Evolutionary conservation across 1,140 invertebrate species (phyloP).

Genomic region (Pachypeltis micranthus): DNA sequence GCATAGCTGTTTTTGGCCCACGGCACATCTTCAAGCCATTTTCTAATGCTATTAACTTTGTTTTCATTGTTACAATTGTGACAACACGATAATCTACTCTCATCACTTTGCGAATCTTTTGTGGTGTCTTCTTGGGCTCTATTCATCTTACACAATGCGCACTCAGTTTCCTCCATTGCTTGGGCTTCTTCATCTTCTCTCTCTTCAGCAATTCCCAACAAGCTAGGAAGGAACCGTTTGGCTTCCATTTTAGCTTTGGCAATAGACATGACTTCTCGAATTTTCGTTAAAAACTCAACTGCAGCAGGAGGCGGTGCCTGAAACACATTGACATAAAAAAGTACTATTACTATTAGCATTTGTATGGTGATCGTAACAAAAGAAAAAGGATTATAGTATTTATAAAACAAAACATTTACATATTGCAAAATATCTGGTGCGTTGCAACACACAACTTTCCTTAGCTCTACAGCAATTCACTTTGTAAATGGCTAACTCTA

Average conservation of each 20-base stretch:
- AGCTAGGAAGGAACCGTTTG: constrained; percentile 64
- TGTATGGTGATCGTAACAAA: not conserved
- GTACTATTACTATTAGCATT: no score
- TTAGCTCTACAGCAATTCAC: no score
- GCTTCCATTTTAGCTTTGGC: constrained; percentile 74
- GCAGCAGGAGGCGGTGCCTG: constrained; percentile 74
- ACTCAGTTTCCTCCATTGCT: constrained; percentile 24
- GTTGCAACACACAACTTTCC: no score
- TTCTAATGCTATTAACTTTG: constrained; percentile 56
- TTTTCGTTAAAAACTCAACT: constrained; percentile 72
- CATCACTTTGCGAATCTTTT: constrained; percentile 40
- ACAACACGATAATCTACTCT: constrained; percentile 30
- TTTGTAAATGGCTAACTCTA: no score
- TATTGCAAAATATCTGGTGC: no score
- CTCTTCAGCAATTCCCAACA: constrained; percentile 72
- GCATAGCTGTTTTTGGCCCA: constrained; percentile 35
- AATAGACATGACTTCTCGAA: constrained; percentile 74
- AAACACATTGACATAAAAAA: constrained; percentile 31
- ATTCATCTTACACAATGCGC: no score
- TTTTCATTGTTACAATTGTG: constrained; percentile 44
- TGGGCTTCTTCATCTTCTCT: constrained; percentile 32
- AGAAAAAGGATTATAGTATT: no score
- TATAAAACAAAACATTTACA: no score
- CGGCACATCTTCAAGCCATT: constrained; percentile 62
- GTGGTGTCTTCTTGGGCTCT: constrained; percentile 43